Evolutionary conservation across 2,797 vertebrate genomes (phyloP).

Genomic region (Arrhamphus sclerolepis): DNA sequence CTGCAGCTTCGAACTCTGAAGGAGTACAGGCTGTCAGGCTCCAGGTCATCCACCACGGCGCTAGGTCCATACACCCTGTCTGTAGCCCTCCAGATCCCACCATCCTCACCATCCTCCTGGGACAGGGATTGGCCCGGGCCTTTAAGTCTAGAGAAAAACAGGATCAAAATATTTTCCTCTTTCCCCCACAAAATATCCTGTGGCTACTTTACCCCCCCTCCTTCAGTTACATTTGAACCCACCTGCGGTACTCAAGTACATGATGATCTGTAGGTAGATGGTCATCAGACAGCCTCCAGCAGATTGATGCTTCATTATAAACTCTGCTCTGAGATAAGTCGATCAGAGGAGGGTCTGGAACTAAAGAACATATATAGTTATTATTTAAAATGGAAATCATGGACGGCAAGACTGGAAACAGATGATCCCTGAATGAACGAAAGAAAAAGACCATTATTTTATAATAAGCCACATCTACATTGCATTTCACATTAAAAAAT

Average conservation of each 20-base stretch:
- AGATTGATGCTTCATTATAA: conserved; percentile 90
- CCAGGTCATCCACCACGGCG: conserved; percentile 85
- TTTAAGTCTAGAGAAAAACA: conserved; percentile 42
- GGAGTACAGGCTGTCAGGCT: conserved; percentile 82
- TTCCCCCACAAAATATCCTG: no score
- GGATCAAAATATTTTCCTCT: no score
- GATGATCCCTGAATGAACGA: no score
- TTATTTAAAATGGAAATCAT: background rate
- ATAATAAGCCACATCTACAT: no score
- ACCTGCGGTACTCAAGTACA: conserved; percentile 87
- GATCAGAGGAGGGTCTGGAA: conserved; percentile 90
- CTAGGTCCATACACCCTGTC: conserved; percentile 81
- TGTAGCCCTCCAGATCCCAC: conserved; percentile 78
- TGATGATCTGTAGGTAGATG: conserved; percentile 87
- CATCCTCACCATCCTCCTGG: conserved; percentile 82
- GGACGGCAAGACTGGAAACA: background rate
- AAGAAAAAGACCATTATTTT: no score
- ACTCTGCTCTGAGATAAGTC: conserved; percentile 86
- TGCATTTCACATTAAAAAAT: conserved; percentile 1
- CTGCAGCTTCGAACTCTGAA: conserved; percentile 91
- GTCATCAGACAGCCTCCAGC: conserved; percentile 89
- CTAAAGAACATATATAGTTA: conserved; percentile 61
- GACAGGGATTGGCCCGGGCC: conserved; percentile 55
- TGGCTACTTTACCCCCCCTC: background rate
- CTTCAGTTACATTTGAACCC: background rate